Percentiles rank a stretch among this genome's conserved stretches.
phyloP scores from a whole-genome alignment of 1,140 invertebrate species.

The Drosophila kohkoa region DNA sequence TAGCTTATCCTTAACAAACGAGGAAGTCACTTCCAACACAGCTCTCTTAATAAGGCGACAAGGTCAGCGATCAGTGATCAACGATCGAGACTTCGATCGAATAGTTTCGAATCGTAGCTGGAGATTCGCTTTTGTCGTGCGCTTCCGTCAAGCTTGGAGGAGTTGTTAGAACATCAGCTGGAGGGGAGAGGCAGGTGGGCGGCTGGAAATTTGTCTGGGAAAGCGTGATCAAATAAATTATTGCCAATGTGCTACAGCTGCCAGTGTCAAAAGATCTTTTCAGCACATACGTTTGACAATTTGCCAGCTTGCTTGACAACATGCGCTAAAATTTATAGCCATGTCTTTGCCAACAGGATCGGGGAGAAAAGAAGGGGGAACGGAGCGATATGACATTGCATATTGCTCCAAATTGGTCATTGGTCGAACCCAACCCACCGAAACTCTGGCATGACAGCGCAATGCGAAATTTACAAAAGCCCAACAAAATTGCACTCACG shows the following conservation, averaged over 20 bases:
- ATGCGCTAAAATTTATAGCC: slow-evolving; percentile 66
- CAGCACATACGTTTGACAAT: slow-evolving; percentile 64
- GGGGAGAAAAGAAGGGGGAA: not conserved
- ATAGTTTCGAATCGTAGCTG: slow-evolving; percentile 2
- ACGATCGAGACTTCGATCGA: slow-evolving; percentile 15
- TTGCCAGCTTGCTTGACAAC: slow-evolving; percentile 63
- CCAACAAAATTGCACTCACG: slow-evolving; percentile 24
- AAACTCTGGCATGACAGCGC: slow-evolving; percentile 14
- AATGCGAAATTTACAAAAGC: slow-evolving; percentile 14
- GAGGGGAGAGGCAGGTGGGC: not conserved
- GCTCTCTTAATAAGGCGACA: slow-evolving; percentile 60
- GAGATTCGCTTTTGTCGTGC: slow-evolving; percentile 61
- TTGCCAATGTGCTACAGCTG: slow-evolving; percentile 28
- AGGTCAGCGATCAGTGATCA: slow-evolving; percentile 41
- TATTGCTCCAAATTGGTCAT: slow-evolving; percentile 71
- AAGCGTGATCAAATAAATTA: slow-evolving; percentile 57
- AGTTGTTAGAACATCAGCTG: slow-evolving; percentile 26
- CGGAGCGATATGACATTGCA: slow-evolving; percentile 64
- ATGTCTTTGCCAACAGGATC: slow-evolving; percentile 31
- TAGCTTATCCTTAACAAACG: slow-evolving; percentile 72
- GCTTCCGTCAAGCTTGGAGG: slow-evolving; percentile 67
- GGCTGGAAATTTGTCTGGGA: slow-evolving; percentile 19
- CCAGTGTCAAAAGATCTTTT: slow-evolving; percentile 74
- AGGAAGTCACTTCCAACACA: slow-evolving; percentile 56
- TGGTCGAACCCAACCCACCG: slow-evolving; percentile 43